phyloP scores from a whole-genome alignment of 1,140 invertebrate genomes.

The Leptinotarsa lineolata region DNA sequence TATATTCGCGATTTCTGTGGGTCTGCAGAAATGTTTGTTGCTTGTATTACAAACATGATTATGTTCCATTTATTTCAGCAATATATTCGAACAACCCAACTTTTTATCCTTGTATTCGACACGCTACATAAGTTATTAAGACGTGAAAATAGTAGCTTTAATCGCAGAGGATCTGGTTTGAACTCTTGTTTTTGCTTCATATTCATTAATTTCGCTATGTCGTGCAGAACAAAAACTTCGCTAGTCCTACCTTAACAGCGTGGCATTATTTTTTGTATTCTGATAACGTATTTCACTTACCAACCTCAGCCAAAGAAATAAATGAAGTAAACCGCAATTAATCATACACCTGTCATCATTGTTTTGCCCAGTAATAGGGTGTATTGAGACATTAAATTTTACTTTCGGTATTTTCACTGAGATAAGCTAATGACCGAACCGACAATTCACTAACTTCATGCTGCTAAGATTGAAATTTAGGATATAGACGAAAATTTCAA shows the following conservation, averaged over 20 bases:
- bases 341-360: constrained; percentile 19
- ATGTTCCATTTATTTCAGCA: too few species aligned
- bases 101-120: not conserved
- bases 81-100: too few species aligned
- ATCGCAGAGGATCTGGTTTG: not conserved
- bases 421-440: constrained; percentile 9
- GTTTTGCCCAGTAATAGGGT: constrained; percentile 4
- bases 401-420: not conserved
- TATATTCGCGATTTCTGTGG: too few species aligned
- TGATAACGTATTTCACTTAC: constrained; percentile 16
- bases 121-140: not conserved
- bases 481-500: too few species aligned
- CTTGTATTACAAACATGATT: too few species aligned
- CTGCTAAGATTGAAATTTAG: too few species aligned
- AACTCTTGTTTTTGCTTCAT: not conserved
- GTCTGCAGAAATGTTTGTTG: too few species aligned
- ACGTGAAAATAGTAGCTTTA: not conserved
- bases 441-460: not conserved
- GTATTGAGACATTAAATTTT: constrained; percentile 12
- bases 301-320: constrained; percentile 1
- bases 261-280: not conserved
- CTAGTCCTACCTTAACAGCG: constrained; percentile 1
- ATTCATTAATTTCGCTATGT: constrained; percentile 14
- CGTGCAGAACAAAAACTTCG: constrained; percentile 12
- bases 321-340: constrained; percentile 2